These are phyloP conservation scores for Zaprionus lachaisei DNA, from an alignment of 1,140 invertebrate genomes.

Conservation along the genomic window DNA sequence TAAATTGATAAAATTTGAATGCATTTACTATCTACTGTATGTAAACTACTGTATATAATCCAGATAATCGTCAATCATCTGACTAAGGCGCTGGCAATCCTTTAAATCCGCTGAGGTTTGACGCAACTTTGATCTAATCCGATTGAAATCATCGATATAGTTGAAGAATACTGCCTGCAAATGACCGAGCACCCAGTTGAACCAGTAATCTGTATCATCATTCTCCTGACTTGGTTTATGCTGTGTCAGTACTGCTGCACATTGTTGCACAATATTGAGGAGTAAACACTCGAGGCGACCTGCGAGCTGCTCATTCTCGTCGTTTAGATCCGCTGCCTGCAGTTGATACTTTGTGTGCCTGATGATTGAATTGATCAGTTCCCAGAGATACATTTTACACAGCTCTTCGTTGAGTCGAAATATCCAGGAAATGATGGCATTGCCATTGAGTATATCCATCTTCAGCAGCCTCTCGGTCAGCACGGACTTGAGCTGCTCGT, in stretches of 20 bases:
- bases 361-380: constrained; percentile 38
- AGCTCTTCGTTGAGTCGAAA: constrained; percentile 48
- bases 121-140: constrained; percentile 18
- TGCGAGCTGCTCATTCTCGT: background rate
- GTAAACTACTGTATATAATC: constrained; percentile 4
- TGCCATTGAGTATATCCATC: constrained; percentile 26
- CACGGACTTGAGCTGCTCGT: constrained; percentile 42
- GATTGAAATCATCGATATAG: constrained; percentile 29
- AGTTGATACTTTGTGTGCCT: constrained; percentile 30
- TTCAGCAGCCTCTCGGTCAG: constrained; percentile 42
- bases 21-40: too few relatives aligned
- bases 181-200: constrained; percentile 49
- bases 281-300: constrained; percentile 16
- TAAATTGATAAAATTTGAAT: too few relatives aligned
- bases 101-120: constrained; percentile 27
- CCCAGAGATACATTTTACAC: constrained; percentile 60
- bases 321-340: too few relatives aligned
- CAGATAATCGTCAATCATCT: constrained; percentile 38
- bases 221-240: background rate
- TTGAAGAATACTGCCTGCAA: constrained; percentile 47
- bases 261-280: constrained; percentile 25
- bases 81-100: background rate
- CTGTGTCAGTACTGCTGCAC: background rate
- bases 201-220: constrained; percentile 39
- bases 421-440: constrained; percentile 38